Conservation (phyloP, 2,888 invertebrate species). For the Eumacrocentrus americanus region DNA sequence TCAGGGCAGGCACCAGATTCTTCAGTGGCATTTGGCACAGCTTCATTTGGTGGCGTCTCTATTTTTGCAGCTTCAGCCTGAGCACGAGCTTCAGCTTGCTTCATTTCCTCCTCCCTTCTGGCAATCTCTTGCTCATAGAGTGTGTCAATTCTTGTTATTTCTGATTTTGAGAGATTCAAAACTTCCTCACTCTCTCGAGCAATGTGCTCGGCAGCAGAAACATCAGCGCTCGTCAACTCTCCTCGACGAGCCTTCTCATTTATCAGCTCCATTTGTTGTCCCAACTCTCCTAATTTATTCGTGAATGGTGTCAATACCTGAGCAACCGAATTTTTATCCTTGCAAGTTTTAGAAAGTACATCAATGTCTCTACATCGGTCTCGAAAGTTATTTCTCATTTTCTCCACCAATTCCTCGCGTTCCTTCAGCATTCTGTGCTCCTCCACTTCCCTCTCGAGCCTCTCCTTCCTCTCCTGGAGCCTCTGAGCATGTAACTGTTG, state of each 20-base stretch:
- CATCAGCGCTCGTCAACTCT: slow-evolving; percentile 39
- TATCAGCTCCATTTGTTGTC: slow-evolving; percentile 49
- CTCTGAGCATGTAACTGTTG: slow-evolving; percentile 48
- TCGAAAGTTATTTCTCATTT: slow-evolving; percentile 36
- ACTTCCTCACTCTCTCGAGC: slow-evolving; percentile 48
- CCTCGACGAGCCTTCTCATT: slow-evolving; percentile 51
- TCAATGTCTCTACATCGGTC: slow-evolving; percentile 45
- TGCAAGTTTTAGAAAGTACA: slow-evolving; percentile 42
- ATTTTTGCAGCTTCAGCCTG: slow-evolving; percentile 34
- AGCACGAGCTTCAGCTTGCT: slow-evolving; percentile 61
- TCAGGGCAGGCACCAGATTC: slow-evolving; percentile 47
- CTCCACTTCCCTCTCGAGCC: slow-evolving; percentile 45
- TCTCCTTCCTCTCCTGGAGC: slow-evolving; percentile 44
- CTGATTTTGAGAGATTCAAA: slow-evolving; percentile 42
- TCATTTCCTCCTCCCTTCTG: slow-evolving; percentile 64
- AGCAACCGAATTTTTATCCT: slow-evolving; percentile 45
- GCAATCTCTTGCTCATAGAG: slow-evolving; percentile 46
- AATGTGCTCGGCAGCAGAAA: slow-evolving; percentile 47
- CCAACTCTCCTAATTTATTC: slow-evolving; percentile 54
- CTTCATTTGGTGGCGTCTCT: slow-evolving; percentile 21
- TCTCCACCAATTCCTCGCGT: slow-evolving; percentile 59
- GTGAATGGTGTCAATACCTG: slow-evolving; percentile 41
- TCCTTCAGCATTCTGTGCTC: slow-evolving; percentile 59
- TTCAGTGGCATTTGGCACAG: slow-evolving; percentile 8
- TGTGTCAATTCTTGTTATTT: slow-evolving; percentile 47